Percentiles rank a stretch among this genome's conserved stretches.
Conservation (phyloP, 2,797 vertebrate genomes). For the Salarias fasciatus region DNA sequence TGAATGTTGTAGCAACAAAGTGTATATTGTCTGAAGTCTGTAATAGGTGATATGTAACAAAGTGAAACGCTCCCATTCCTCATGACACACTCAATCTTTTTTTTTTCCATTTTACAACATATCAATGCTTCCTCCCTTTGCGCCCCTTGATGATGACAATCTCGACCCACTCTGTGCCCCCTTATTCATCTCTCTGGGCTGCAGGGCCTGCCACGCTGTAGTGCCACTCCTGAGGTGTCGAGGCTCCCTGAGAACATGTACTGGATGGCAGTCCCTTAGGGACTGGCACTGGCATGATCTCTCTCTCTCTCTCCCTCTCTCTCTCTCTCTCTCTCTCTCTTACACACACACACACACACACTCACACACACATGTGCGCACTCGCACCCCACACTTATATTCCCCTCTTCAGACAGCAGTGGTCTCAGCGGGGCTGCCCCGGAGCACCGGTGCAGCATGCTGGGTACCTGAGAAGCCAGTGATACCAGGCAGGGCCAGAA, state of each 20-base stretch:
- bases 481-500: constrained; percentile 62
- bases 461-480: constrained; percentile 72
- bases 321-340: constrained; percentile 21
- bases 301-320: constrained; percentile 18
- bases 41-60: no score
- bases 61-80: no score
- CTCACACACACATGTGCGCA: constrained; percentile 21
- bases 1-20: no score
- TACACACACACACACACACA: constrained; percentile 31
- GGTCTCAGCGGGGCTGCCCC: constrained; percentile 74
- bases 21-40: no score
- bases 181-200: background rate
- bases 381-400: constrained; percentile 19
- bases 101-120: constrained; percentile 36
- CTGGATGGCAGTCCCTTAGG: constrained; percentile 56
- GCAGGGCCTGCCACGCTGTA: constrained; percentile 54
- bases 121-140: constrained; percentile 37
- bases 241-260: constrained; percentile 62
- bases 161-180: background rate
- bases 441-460: constrained; percentile 51
- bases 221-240: constrained; percentile 62
- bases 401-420: constrained; percentile 66
- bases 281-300: constrained; percentile 43
- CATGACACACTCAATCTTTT: background rate
- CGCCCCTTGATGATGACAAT: constrained; percentile 52